Base-by-base conservation (phyloP, 1,140 invertebrate species). In the Calycopis cecrops region DNA sequence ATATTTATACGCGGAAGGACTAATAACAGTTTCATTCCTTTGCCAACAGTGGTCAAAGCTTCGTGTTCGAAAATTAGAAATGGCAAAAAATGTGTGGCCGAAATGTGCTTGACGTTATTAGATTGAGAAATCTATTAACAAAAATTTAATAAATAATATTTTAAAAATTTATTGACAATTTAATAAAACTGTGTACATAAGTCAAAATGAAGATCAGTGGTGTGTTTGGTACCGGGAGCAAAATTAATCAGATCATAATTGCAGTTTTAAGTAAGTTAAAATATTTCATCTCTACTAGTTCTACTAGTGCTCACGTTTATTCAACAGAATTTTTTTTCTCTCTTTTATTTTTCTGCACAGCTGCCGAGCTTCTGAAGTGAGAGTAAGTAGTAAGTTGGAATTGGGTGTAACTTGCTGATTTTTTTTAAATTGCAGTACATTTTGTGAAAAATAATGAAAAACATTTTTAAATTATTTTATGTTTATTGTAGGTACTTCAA, bases 241-340 rank as follows among this genome's bases (percentile, higher is more conserved):
- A 70, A 35, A 55, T 76, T 7, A 78, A 78, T 58, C 73, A 80
- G 48, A 63, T 78, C 53, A 64, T 77, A 62, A 76, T 74, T 55
- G 74, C 74, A 9, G 14, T 79, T 21, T 56, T 73, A 16, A 71
- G 74, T 77, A 68, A 73, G 72, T 76, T 58, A 47, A 18, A 38
- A 50, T 38, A 35, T 37, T 42, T 16, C 59, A 44, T 14, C 11
- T n/a, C 14, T 35, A 11, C 7, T 28, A 14, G 33, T 57, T 40
- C 50, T 44, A n/a, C 38, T 14, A 14, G 38, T 40, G 10, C 35
- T 11, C 4, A 37, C 10, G 10, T n/a, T n/a, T n/a, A n/a, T n/a
- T n/a, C n/a, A n/a, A n/a, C n/a, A n/a, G n/a, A n/a, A n/a, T n/a
- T n/a, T n/a, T n/a, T n/a, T n/a, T n/a, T n/a, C n/a, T n/a, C n/a